These are phyloP conservation scores for Drosophila ambigua DNA, from an alignment of 1,140 invertebrate species.

Conservation along the genomic window DNA sequence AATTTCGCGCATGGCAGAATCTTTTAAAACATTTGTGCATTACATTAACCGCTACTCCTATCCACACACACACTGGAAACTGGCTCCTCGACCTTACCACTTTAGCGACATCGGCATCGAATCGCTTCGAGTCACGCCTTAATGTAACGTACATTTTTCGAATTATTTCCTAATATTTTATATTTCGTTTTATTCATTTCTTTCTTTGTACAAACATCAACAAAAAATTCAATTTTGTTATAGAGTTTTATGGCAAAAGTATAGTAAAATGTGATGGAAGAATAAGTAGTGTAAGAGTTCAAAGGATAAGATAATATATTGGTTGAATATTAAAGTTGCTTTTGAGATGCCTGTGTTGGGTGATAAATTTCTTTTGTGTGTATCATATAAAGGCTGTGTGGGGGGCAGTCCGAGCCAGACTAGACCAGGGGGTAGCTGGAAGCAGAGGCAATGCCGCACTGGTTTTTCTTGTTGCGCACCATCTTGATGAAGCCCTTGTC, in stretches of 20 bases:
- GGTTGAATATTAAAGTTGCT: conserved; percentile 53
- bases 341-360: conserved; percentile 69
- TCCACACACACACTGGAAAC: no score
- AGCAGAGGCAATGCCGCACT: conserved; percentile 94
- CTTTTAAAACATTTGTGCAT: no score
- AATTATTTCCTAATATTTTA: background rate
- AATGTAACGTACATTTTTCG: no score
- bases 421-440: conserved; percentile 94
- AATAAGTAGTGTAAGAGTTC: conserved; percentile 21
- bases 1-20: no score
- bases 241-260: background rate
- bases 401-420: conserved; percentile 11
- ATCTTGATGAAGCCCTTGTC: conserved; percentile 95
- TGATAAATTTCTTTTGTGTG: conserved; percentile 24
- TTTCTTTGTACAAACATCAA: conserved; percentile 51
- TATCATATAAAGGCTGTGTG: conserved; percentile 35
- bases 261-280: conserved; percentile 41
- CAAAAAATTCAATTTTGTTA: conserved; percentile 17
- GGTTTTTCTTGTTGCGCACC: conserved; percentile 93
- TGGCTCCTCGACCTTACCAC: no score
- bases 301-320: conserved; percentile 9
- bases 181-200: conserved; percentile 38
- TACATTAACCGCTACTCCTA: no score
- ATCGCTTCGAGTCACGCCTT: no score
- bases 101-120: no score